Percentiles rank a stretch among this genome's conserved stretches.
phyloP scores from a whole-genome alignment of 2,113 vertebrate species.

The Dipodomys spectabilis region DNA sequence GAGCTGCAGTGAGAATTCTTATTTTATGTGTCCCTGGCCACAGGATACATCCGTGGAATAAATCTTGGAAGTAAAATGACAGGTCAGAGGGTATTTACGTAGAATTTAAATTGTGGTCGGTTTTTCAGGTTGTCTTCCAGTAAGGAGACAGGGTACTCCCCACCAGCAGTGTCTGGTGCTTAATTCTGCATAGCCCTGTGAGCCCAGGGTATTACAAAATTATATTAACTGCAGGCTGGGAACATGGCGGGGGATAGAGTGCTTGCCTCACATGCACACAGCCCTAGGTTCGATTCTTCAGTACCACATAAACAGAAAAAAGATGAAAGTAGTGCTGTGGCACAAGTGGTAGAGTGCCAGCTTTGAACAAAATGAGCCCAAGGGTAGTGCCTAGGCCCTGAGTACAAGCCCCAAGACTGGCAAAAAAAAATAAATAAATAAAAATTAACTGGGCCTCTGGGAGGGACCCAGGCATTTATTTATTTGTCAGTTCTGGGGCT shows the following conservation, averaged over 20 bases:
- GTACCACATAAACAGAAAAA: no score
- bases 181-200: not conserved
- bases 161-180: not conserved
- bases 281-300: no score
- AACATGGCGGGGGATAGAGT: no score
- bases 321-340: no score
- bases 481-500: no score
- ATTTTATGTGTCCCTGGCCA: not conserved
- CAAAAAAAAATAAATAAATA: no score
- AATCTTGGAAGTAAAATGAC: not conserved
- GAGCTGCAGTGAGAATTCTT: conserved; percentile 18
- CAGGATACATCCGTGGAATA: not conserved
- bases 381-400: no score
- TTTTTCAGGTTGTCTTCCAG: not conserved
- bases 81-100: not conserved
- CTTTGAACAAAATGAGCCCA: no score
- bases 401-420: no score
- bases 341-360: no score
- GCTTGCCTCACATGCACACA: no score
- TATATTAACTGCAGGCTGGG: not conserved
- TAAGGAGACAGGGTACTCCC: not conserved
- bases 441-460: not conserved
- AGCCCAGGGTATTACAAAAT: not conserved
- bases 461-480: no score
- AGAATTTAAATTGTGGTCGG: not conserved